Base-by-base conservation (phyloP, 2,113 vertebrate species). In the Cyphomyrus plagiostoma region DNA sequence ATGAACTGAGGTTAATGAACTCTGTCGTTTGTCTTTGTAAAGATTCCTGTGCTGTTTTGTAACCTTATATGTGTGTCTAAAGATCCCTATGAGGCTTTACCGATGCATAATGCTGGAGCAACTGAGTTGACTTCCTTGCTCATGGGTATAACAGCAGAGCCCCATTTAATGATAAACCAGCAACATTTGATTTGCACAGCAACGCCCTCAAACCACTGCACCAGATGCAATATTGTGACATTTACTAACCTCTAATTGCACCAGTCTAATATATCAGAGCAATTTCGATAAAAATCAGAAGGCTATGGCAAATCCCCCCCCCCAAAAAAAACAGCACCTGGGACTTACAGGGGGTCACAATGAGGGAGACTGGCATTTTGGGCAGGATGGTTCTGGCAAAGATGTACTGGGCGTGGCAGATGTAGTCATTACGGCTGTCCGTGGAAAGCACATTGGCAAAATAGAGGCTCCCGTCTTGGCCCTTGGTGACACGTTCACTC, bases 401-500 rank as follows among this genome's bases (percentile, higher is more conserved):
- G 0, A 90, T 17, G 85, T 97, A 98, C 92, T 97, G 96, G 0
- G 97, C 97, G 0, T 97, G 93, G 92, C 98, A 99, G 92, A 95
- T 96, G 93, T 97, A 98, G 93, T 98, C 97, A 0, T 95, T 91
- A 89, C 94, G 95, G 89, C 94, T 96, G 94, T 98, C 97, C 0
- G 2, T 91, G 30, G 4, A 88, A 9, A 93, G 7, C 0, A 97
- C 93, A 0, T 99, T 97, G 19, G 98, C 93, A 3, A 98, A 97
- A 92, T 98, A 98, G 15, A 99, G 94, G 91, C 96, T 96, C 23
- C 97, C 97, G 0, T 98, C 95, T 89, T 96, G 95, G 23, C 97
- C 96, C 62, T 95, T 94, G 15, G 93, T 95, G 88, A 98, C 95
- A 0, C 97, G 94, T 0, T 96, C 95, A 1, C 93, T 97, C 94